These are phyloP conservation scores for Cochlearius cochlearius DNA, from an alignment of 2,113 vertebrate genomes.

Conservation along the genomic window DNA sequence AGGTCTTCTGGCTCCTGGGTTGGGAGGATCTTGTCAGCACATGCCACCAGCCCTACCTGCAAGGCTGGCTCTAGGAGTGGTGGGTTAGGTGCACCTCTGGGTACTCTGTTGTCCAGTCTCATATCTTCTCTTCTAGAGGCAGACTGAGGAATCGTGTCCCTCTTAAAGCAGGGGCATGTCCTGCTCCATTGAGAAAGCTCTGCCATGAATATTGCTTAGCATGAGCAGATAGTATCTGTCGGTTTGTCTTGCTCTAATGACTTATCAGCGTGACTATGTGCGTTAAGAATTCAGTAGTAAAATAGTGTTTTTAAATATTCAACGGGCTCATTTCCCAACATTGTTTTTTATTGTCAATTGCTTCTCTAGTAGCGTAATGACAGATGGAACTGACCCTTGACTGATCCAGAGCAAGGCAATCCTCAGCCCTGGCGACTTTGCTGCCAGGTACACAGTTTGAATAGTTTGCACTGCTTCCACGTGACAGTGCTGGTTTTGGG, in stretches of 20 bases:
- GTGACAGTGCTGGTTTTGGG: not conserved
- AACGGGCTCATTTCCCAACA: not conserved
- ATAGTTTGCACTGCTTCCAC: not conserved
- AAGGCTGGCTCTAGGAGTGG: not conserved
- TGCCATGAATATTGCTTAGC: not conserved
- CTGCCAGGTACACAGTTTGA: not conserved
- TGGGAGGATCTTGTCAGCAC: not conserved
- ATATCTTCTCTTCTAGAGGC: not conserved
- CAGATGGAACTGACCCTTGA: not conserved
- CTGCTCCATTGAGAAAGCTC: not conserved
- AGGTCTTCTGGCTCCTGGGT: not conserved
- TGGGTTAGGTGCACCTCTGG: not conserved
- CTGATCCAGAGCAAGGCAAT: not conserved
- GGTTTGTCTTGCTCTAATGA: not conserved
- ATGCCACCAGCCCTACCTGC: not conserved
- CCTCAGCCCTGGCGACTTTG: not conserved
- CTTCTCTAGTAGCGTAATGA: not conserved
- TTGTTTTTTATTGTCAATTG: not conserved
- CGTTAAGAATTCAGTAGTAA: not conserved
- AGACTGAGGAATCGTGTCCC: not conserved
- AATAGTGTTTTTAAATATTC: not conserved
- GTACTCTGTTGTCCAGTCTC: not conserved
- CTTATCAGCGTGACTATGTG: not conserved
- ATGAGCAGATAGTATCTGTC: not conserved
- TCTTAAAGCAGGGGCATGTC: not conserved